A percentile compares a stretch with the other conserved stretches of the same genome.
These are phyloP conservation scores for Eupithecia exiguata DNA, from an alignment of 2,888 invertebrate species.

Conservation along the genomic window DNA sequence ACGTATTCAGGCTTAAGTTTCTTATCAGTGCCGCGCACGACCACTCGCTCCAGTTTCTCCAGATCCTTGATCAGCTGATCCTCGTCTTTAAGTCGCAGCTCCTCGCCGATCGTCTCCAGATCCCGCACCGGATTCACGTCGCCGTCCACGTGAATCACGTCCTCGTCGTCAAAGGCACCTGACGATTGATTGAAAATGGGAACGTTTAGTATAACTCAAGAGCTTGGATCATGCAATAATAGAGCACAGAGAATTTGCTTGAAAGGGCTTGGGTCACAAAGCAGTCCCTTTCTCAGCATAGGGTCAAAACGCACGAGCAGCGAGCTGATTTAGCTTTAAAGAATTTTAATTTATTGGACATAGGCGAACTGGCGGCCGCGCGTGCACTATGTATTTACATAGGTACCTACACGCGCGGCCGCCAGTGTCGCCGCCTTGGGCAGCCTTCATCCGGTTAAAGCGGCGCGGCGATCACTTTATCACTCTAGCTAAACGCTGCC, in stretches of 20 bases:
- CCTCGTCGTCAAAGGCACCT: slow-evolving; percentile 99
- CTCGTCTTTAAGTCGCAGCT: slow-evolving; percentile 96
- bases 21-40: slow-evolving; percentile 94
- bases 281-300: background rate
- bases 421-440: background rate
- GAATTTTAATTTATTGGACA: too few relatives aligned
- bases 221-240: background rate
- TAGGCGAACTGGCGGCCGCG: too few relatives aligned
- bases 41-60: slow-evolving; percentile 93
- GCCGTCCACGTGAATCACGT: slow-evolving; percentile 99
- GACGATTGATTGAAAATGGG: slow-evolving; percentile 12
- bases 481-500: background rate
- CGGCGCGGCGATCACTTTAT: too few relatives aligned
- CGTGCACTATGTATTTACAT: too few relatives aligned
- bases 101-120: slow-evolving; percentile 97
- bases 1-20: slow-evolving; percentile 98
- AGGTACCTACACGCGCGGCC: too few relatives aligned
- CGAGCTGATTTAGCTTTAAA: background rate
- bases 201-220: background rate
- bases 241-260: background rate
- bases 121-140: slow-evolving; percentile 99
- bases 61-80: slow-evolving; percentile 92
- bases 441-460: background rate
- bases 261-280: background rate
- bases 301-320: background rate